phyloP scores from a whole-genome alignment of 1,140 invertebrate species.

The Epicauta chinensis region DNA sequence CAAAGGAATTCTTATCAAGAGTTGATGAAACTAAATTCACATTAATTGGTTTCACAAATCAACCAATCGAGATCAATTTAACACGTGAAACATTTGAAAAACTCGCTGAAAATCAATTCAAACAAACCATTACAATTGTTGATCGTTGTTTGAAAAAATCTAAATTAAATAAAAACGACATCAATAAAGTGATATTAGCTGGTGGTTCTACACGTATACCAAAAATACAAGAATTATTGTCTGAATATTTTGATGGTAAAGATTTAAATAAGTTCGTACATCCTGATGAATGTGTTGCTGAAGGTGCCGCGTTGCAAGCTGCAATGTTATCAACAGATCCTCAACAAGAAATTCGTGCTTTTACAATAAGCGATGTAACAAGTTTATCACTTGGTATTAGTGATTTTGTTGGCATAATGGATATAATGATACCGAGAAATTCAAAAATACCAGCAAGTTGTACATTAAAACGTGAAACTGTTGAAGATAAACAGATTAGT shows the following conservation, averaged over 20 bases:
- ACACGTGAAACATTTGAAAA: slow-evolving; percentile 51
- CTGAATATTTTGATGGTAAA: slow-evolving; percentile 46
- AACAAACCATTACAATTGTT: slow-evolving; percentile 48
- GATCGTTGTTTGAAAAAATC: slow-evolving; percentile 1
- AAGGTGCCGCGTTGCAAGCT: slow-evolving; percentile 36
- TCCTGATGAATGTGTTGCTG: slow-evolving; percentile 27
- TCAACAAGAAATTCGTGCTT: slow-evolving; percentile 6
- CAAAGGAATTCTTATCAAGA: slow-evolving; percentile 68
- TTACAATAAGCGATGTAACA: slow-evolving; percentile 16
- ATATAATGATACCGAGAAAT: slow-evolving; percentile 34
- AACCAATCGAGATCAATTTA: slow-evolving; percentile 56
- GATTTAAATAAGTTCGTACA: slow-evolving; percentile 26
- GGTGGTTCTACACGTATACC: slow-evolving; percentile 58
- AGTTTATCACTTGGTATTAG: slow-evolving; percentile 19
- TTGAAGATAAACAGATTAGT: not conserved
- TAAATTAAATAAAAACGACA: slow-evolving; percentile 15
- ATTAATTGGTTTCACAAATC: slow-evolving; percentile 75
- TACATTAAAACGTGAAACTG: not conserved
- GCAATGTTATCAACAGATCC: slow-evolving; percentile 39
- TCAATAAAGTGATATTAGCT: slow-evolving; percentile 57
- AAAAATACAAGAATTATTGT: slow-evolving; percentile 42
- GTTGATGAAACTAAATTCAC: slow-evolving; percentile 67
- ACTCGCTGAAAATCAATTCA: slow-evolving; percentile 61
- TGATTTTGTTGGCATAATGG: slow-evolving; percentile 17
- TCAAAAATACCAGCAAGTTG: not conserved